Evolutionary conservation across 2,797 vertebrate genomes (phyloP).

Genomic region (Gallinago nigripennis): DNA sequence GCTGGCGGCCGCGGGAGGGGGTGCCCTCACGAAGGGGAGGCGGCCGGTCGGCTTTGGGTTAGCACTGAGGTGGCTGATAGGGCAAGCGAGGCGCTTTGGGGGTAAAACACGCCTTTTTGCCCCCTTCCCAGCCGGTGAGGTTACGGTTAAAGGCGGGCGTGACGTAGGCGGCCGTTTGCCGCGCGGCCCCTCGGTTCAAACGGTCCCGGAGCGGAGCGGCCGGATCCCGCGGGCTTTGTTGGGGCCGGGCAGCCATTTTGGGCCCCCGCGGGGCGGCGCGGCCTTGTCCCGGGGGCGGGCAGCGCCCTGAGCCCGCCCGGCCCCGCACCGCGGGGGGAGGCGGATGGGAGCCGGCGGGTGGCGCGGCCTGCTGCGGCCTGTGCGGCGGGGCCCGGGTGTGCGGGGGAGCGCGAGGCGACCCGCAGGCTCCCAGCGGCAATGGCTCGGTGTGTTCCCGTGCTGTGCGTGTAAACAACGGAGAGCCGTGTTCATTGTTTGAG

Average conservation of each 20-base stretch:
- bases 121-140: not conserved
- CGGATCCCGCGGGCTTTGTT: slow-evolving; percentile 86
- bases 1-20: accelerated
- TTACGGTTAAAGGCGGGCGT: no score
- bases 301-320: not conserved
- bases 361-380: not conserved
- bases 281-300: not conserved
- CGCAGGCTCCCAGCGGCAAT: not conserved
- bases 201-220: not conserved
- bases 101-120: accelerated
- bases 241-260: slow-evolving; percentile 92
- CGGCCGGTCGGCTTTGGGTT: not conserved
- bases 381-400: not conserved
- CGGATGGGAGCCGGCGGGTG: not conserved
- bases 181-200: not conserved
- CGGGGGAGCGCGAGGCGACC: no score
- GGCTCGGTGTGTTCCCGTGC: not conserved
- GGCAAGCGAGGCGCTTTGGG: not conserved
- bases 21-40: not conserved
- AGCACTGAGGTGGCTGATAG: accelerated
- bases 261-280: slow-evolving; percentile 69
- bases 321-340: not conserved
- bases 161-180: not conserved
- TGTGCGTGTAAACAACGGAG: not conserved
- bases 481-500: accelerated